Percentiles rank a stretch among this genome's conserved stretches.
Conservation (phyloP, 2,113 vertebrate species). For the Rhodinocichla rosea region DNA sequence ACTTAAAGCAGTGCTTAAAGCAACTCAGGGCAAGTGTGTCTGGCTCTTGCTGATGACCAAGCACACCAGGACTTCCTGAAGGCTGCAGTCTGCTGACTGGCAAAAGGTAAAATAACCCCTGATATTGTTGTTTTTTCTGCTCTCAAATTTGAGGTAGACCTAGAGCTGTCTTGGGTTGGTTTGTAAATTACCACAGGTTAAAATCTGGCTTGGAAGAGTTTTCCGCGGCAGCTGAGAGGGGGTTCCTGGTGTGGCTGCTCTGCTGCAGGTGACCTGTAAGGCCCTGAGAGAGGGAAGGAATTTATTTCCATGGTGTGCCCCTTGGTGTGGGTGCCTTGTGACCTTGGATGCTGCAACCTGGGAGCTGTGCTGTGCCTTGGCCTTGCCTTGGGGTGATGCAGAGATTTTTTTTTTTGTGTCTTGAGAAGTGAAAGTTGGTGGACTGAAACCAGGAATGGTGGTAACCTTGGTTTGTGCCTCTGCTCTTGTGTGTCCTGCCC, state of each 20-base stretch:
- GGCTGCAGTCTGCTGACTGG: background rate
- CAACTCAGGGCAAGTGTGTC: fast-evolving
- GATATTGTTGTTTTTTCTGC: fast-evolving
- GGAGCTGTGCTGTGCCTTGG: background rate
- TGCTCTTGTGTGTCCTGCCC: fast-evolving
- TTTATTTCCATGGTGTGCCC: fast-evolving
- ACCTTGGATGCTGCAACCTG: fast-evolving
- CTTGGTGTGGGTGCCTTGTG: fast-evolving
- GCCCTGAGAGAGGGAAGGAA: fast-evolving
- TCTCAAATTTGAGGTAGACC: fast-evolving
- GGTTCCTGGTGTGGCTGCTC: fast-evolving
- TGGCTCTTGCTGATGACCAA: fast-evolving
- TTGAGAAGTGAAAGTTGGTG: background rate
- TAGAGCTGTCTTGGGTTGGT: background rate
- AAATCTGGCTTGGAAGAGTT: background rate
- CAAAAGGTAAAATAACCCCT: background rate
- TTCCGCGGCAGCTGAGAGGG: background rate
- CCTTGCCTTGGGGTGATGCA: background rate
- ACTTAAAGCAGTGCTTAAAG: background rate
- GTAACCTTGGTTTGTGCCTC: background rate
- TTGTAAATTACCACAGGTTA: fast-evolving
- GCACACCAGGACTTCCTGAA: fast-evolving
- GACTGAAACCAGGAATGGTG: background rate
- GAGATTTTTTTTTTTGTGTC: background rate
- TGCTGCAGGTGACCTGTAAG: background rate